These are phyloP conservation scores for Vespertilio murinus DNA, from an alignment of 2,797 vertebrate genomes.

Conservation along the genomic window DNA sequence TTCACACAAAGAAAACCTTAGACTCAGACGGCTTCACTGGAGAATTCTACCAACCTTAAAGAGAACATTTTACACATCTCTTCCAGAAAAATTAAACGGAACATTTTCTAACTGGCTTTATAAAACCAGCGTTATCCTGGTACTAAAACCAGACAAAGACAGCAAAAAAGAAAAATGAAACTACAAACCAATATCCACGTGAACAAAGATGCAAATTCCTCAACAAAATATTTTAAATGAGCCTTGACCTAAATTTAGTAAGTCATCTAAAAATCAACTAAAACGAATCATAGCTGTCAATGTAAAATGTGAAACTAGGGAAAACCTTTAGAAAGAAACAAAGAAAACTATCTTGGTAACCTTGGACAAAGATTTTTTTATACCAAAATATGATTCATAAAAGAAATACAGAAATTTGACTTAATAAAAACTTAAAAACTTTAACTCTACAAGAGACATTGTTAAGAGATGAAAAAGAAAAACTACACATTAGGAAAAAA, in stretches of 20 bases:
- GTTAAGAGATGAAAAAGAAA: constrained; percentile 17
- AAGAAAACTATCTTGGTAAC: background rate
- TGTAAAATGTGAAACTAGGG: constrained; percentile 5
- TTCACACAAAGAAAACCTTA: background rate
- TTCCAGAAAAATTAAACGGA: background rate
- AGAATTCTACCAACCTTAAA: constrained; percentile 41
- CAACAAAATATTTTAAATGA: constrained; percentile 33
- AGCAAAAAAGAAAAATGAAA: background rate
- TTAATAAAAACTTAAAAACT: constrained; percentile 15
- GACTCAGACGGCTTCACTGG: background rate
- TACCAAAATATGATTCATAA: background rate
- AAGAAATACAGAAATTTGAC: background rate
- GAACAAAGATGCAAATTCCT: background rate
- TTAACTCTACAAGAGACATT: background rate
- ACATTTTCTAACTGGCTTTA: background rate
- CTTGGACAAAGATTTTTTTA: background rate
- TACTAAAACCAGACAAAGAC: background rate
- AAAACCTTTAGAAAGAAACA: background rate
- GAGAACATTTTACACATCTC: background rate
- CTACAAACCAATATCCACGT: background rate
- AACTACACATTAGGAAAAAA: background rate
- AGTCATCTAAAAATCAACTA: constrained; percentile 11
- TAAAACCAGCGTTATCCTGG: background rate
- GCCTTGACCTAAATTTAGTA: background rate
- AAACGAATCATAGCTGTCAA: background rate